phyloP scores from a whole-genome alignment of 2,113 vertebrate species.

The Podilymbus podiceps region DNA sequence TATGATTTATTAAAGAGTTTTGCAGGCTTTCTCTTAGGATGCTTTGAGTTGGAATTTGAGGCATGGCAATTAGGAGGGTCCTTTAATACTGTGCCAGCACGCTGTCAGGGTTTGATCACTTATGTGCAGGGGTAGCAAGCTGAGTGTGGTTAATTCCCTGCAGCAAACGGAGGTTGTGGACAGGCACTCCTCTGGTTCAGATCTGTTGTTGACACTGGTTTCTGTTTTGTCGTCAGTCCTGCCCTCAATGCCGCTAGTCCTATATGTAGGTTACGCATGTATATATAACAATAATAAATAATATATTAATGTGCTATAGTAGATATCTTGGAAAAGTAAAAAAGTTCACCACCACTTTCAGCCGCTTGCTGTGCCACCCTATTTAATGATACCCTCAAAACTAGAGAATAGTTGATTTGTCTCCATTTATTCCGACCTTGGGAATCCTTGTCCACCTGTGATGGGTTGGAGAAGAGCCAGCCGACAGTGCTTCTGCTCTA shows the following conservation, averaged over 20 bases:
- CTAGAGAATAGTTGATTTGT: neutral
- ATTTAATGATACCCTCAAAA: neutral
- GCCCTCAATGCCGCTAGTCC: neutral
- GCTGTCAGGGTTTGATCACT: neutral
- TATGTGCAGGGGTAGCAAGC: neutral
- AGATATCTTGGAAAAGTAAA: neutral
- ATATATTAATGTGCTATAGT: neutral
- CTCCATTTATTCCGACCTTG: neutral
- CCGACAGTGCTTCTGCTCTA: neutral
- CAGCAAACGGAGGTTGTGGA: neutral
- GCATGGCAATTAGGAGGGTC: neutral
- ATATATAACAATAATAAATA: neutral
- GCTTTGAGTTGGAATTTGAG: conserved; percentile 29
- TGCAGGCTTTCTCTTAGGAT: neutral
- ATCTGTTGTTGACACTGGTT: neutral
- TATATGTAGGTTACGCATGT: neutral
- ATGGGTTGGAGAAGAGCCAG: neutral
- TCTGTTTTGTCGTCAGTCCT: neutral
- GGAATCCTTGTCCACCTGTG: fast-evolving
- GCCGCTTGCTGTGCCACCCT: neutral
- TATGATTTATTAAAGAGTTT: conserved; percentile 69
- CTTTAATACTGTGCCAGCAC: neutral
- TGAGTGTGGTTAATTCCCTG: neutral
- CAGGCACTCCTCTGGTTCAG: neutral
- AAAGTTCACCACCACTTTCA: neutral